Conservation (phyloP, 2,797 vertebrate genomes). For the Notamacropus eugenii region DNA sequence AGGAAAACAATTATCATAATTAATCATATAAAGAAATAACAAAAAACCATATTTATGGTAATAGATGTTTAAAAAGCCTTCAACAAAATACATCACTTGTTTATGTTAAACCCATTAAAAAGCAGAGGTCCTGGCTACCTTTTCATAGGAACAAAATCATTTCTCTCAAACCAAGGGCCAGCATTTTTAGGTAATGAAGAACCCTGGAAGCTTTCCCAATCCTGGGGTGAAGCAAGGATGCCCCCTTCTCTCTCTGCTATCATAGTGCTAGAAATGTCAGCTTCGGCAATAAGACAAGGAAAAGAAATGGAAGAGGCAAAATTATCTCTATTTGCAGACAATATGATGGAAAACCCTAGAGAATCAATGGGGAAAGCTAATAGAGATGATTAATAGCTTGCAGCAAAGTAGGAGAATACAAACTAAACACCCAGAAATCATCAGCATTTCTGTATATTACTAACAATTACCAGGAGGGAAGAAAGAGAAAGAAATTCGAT, state of each 20-base stretch:
- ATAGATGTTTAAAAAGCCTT: background rate
- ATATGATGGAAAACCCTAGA: constrained; percentile 1
- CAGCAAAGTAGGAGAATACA: background rate
- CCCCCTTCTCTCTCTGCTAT: background rate
- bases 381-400: constrained; percentile 5
- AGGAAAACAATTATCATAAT: background rate
- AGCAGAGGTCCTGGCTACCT: background rate
- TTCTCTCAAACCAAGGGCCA: background rate
- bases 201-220: background rate
- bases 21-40: background rate
- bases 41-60: background rate
- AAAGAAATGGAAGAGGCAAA: background rate
- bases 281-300: background rate
- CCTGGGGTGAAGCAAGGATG: background rate
- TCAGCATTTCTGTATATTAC: constrained; percentile 5
- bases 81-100: background rate
- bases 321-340: background rate
- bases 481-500: background rate
- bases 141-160: background rate
- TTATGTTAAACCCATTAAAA: background rate
- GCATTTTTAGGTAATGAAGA: background rate
- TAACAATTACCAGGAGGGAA: background rate
- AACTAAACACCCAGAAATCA: background rate
- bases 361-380: background rate
- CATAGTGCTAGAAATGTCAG: background rate